Conservation (phyloP, 2,888 invertebrate species). For the Eristalis pertinax region DNA sequence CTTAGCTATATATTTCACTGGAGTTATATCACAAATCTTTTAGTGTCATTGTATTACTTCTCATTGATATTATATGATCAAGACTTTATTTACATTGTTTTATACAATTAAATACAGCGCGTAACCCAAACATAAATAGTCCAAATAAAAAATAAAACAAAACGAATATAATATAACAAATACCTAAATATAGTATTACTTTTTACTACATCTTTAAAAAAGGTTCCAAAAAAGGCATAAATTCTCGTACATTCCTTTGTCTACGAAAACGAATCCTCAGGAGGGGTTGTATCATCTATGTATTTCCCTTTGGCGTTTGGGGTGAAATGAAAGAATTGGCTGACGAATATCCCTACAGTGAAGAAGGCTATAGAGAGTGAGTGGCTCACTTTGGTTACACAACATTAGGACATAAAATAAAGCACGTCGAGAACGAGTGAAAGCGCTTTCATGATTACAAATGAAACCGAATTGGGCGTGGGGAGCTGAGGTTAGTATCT, state of each 20-base stretch:
- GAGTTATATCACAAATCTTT: no score
- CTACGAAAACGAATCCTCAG: conserved; percentile 8
- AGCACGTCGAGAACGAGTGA: conserved; percentile 67
- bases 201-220: conserved; percentile 10
- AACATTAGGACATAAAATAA: conserved; percentile 66
- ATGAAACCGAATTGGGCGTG: conserved; percentile 71
- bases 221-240: conserved; percentile 10
- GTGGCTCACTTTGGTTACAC: conserved; percentile 74
- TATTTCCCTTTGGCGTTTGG: conserved; percentile 33
- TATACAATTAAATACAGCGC: no score
- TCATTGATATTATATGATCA: no score
- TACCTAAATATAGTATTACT: neutral
- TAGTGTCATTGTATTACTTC: no score
- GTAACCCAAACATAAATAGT: no score
- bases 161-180: no score
- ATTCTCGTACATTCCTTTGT: conserved; percentile 29
- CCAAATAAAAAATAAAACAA: no score
- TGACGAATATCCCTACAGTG: conserved; percentile 54
- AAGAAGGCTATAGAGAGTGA: conserved; percentile 46
- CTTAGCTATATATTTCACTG: no score
- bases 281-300: conserved; percentile 36
- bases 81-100: no score
- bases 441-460: conserved; percentile 72
- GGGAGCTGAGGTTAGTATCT: conserved; percentile 70
- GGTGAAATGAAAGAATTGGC: conserved; percentile 58